These are phyloP conservation scores for Drosophila maculinotata DNA, from an alignment of 2,888 invertebrate species.

Conservation along the genomic window DNA sequence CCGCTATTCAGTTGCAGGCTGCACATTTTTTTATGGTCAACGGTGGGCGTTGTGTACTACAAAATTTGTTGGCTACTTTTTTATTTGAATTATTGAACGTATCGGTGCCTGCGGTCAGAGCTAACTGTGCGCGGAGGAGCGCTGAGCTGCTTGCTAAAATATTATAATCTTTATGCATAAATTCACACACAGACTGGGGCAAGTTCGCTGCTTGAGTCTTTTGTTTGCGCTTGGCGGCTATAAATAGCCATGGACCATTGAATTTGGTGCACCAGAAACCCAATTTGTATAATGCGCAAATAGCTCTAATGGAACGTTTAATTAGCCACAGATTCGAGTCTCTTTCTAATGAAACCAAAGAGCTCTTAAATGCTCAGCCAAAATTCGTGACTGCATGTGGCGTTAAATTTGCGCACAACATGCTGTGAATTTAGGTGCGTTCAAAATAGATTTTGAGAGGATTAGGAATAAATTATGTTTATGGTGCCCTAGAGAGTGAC, in stretches of 20 bases:
- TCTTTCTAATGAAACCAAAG: slow-evolving; percentile 45
- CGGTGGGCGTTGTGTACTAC: slow-evolving; percentile 66
- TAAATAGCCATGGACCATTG: slow-evolving; percentile 74
- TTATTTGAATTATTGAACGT: slow-evolving; percentile 80
- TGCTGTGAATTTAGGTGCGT: slow-evolving; percentile 47
- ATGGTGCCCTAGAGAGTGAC: slow-evolving; percentile 40
- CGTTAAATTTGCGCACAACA: slow-evolving; percentile 23
- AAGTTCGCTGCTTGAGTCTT: slow-evolving; percentile 71
- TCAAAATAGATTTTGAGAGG: slow-evolving; percentile 34
- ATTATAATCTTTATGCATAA: slow-evolving; percentile 79
- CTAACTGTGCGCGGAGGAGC: slow-evolving; percentile 75
- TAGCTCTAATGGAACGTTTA: slow-evolving; percentile 67
- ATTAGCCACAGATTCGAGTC: slow-evolving; percentile 61
- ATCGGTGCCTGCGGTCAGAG: slow-evolving; percentile 67
- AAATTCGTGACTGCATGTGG: slow-evolving; percentile 40
- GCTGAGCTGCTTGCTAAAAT: slow-evolving; percentile 59
- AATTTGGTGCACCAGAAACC: slow-evolving; percentile 73
- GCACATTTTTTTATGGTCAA: slow-evolving; percentile 20
- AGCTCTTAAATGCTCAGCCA: slow-evolving; percentile 2
- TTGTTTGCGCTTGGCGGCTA: slow-evolving; percentile 68
- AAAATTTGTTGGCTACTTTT: slow-evolving; percentile 74
- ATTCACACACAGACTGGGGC: slow-evolving; percentile 69
- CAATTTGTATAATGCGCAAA: slow-evolving; percentile 61
- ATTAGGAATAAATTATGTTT: slow-evolving; percentile 23
- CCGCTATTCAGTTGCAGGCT: slow-evolving; percentile 54